Percentiles rank a stretch among this genome's conserved stretches.
Conservation (phyloP, 1,140 invertebrate genomes). For the Solenopsis fugax region DNA sequence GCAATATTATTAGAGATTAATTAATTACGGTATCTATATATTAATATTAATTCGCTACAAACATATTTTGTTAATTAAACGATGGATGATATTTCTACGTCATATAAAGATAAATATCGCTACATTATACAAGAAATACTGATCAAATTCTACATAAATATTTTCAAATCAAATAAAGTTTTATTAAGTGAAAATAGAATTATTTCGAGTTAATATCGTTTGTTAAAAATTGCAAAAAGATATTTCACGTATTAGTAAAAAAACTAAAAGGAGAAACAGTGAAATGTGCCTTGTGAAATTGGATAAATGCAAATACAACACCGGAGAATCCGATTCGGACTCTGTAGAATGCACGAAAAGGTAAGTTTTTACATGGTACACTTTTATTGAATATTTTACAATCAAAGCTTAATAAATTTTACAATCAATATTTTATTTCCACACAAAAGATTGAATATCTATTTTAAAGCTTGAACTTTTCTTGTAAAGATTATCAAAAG, state of each 20-base stretch:
- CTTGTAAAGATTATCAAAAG: background rate
- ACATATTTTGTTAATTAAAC: background rate
- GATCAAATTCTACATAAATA: background rate
- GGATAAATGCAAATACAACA: background rate
- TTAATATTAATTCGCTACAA: background rate
- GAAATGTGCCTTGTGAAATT: background rate
- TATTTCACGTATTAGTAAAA: background rate
- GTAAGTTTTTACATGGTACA: background rate
- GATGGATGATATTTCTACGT: background rate
- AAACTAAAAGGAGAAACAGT: background rate
- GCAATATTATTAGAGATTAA: background rate
- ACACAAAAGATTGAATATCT: background rate
- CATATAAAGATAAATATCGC: background rate
- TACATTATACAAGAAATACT: background rate
- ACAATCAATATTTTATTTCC: slow-evolving; percentile 1
- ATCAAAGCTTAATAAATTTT: background rate
- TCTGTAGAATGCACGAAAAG: background rate
- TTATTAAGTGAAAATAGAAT: background rate
- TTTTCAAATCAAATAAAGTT: slow-evolving; percentile 5
- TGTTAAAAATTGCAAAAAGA: background rate
- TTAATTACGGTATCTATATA: background rate
- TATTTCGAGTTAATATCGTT: background rate
- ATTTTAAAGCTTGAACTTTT: background rate
- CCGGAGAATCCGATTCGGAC: background rate
- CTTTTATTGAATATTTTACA: background rate